Percentiles rank a stretch among this genome's conserved stretches.
Evolutionary conservation across 1,140 invertebrate genomes (phyloP).

Genomic region (Drosophila setifemur): DNA sequence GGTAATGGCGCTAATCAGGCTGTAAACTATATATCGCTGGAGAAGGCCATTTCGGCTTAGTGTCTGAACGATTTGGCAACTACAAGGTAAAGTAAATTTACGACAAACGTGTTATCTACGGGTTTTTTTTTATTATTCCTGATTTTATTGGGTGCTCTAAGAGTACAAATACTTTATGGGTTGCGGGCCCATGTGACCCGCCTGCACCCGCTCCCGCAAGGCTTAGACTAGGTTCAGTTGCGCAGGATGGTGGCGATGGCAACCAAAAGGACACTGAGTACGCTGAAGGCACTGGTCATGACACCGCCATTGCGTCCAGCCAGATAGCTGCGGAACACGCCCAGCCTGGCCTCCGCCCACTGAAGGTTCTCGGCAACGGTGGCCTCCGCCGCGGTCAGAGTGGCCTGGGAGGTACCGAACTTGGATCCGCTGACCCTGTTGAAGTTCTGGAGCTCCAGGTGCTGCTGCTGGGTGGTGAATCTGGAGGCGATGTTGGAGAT

Average conservation of each 20-base stretch:
- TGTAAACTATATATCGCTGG: slow-evolving; percentile 11
- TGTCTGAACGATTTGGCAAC: background rate
- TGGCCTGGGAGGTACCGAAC: slow-evolving; percentile 56
- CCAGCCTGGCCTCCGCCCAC: slow-evolving; percentile 51
- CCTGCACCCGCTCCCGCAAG: background rate
- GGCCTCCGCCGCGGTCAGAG: slow-evolving; percentile 42
- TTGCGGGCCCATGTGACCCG: background rate
- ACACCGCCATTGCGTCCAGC: slow-evolving; percentile 47
- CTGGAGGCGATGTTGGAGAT: slow-evolving; percentile 83
- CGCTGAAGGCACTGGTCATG: slow-evolving; percentile 45
- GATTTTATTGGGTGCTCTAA: slow-evolving; percentile 21
- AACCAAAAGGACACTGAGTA: slow-evolving; percentile 60
- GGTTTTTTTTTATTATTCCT: slow-evolving; percentile 8
- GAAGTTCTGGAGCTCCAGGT: slow-evolving; percentile 59
- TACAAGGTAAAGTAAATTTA: slow-evolving; percentile 18
- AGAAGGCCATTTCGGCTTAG: slow-evolving; percentile 8
- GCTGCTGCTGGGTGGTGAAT: slow-evolving; percentile 82
- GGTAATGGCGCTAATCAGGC: slow-evolving; percentile 20
- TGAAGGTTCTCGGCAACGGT: slow-evolving; percentile 52
- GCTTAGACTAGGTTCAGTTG: slow-evolving; percentile 17
- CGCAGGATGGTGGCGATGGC: slow-evolving; percentile 55
- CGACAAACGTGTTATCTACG: slow-evolving; percentile 32
- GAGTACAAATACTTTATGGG: slow-evolving; percentile 48
- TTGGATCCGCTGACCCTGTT: slow-evolving; percentile 35
- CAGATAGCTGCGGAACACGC: slow-evolving; percentile 54